phyloP scores from a whole-genome alignment of 2,113 vertebrate genomes.

The Thermophis baileyi region DNA sequence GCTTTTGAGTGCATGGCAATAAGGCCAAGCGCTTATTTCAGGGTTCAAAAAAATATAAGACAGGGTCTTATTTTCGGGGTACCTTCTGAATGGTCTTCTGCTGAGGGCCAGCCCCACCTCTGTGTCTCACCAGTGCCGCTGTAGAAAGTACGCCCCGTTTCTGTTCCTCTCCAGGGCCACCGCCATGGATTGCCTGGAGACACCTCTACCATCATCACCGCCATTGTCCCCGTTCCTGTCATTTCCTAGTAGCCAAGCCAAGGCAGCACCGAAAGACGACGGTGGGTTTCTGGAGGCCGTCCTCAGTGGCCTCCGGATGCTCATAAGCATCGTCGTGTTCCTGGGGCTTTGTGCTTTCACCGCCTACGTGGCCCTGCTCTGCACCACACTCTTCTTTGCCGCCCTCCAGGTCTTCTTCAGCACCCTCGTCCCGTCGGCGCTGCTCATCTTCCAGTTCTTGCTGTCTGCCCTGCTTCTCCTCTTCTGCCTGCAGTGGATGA shows the following conservation, averaged over 20 bases:
- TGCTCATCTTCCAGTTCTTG: conserved; percentile 16
- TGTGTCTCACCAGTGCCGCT: not conserved
- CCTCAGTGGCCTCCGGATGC: not conserved
- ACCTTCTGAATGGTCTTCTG: not conserved
- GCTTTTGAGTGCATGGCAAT: no score
- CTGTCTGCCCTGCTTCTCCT: conserved; percentile 16
- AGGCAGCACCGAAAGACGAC: rapidly evolving
- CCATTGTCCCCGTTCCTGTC: not conserved
- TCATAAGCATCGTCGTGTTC: not conserved
- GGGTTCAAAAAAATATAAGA: no score
- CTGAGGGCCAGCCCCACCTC: not conserved
- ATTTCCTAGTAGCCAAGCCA: not conserved
- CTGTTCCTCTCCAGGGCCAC: not conserved
- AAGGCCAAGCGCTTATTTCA: no score
- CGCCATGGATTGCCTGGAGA: not conserved
- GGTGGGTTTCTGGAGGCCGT: not conserved
- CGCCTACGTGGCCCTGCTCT: conserved; percentile 6
- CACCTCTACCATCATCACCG: rapidly evolving
- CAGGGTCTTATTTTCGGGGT: no score
- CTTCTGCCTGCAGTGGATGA: conserved; percentile 35
- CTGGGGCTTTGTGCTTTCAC: conserved; percentile 5
- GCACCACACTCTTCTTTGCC: not conserved
- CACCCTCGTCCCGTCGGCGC: not conserved
- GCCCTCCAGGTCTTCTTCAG: conserved; percentile 22
- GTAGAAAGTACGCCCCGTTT: not conserved